These are phyloP conservation scores for Atlantisia rogersi DNA, from an alignment of 2,113 vertebrate genomes.

Conservation along the genomic window DNA sequence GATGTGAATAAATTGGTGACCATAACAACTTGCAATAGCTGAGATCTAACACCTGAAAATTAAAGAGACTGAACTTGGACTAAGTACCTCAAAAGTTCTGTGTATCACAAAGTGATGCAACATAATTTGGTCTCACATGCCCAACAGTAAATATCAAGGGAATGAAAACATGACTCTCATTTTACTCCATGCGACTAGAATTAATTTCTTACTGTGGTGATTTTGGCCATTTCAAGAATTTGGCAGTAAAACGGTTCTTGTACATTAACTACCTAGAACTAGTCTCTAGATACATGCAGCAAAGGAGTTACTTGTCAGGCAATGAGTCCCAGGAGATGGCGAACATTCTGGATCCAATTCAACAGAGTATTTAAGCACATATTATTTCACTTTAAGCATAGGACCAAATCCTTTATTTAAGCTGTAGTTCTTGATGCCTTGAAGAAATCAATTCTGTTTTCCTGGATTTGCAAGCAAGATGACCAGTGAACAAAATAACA, in stretches of 20 bases:
- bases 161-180: neutral
- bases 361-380: neutral
- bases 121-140: neutral
- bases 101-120: neutral
- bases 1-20: neutral
- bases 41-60: neutral
- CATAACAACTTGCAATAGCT: neutral
- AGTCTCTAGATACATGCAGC: neutral
- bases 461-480: neutral
- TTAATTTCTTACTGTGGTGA: neutral
- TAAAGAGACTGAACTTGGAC: neutral
- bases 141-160: neutral
- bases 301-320: neutral
- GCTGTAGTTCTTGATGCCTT: neutral
- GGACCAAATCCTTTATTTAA: neutral
- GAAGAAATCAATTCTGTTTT: neutral
- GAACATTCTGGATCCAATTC: neutral
- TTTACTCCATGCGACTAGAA: neutral
- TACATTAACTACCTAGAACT: neutral
- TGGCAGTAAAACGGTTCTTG: neutral
- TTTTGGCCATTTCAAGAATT: neutral
- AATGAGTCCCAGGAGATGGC: neutral
- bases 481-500: neutral
- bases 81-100: neutral
- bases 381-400: neutral